phyloP scores from a whole-genome alignment of 2,113 vertebrate genomes.

The Antennarius striatus region DNA sequence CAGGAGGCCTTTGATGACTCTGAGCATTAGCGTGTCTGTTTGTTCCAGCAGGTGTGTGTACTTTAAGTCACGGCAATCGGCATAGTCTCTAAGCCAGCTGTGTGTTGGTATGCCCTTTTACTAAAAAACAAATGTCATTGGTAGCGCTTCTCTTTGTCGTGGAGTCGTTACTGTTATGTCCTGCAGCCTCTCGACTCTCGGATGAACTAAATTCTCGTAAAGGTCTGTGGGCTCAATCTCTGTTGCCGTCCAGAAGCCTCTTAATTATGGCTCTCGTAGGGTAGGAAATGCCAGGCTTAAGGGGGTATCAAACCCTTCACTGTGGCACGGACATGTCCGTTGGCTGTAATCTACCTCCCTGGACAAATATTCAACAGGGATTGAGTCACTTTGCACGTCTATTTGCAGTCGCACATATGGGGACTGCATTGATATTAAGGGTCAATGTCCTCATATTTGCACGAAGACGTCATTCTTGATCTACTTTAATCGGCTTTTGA shows the following conservation, averaged over 20 bases:
- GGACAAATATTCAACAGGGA: slow-evolving; percentile 71
- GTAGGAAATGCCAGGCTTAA: slow-evolving; percentile 74
- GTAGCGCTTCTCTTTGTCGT: slow-evolving; percentile 42
- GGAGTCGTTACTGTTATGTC: slow-evolving; percentile 47
- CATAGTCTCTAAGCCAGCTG: slow-evolving; percentile 28
- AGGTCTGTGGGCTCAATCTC: slow-evolving; percentile 56
- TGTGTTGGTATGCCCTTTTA: slow-evolving; percentile 35
- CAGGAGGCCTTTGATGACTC: slow-evolving; percentile 20
- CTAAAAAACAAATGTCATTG: slow-evolving; percentile 32
- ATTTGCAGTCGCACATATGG: slow-evolving; percentile 60
- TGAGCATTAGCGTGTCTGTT: slow-evolving; percentile 4
- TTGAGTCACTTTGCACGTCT: slow-evolving; percentile 72
- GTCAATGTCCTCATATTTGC: slow-evolving; percentile 28
- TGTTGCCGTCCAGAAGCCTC: slow-evolving; percentile 58
- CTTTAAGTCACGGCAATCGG: background rate
- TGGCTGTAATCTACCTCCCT: slow-evolving; percentile 67
- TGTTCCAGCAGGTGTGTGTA: slow-evolving; percentile 38
- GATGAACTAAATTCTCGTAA: slow-evolving; percentile 62
- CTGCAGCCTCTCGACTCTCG: slow-evolving; percentile 39
- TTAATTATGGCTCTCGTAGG: slow-evolving; percentile 70
- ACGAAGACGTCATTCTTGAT: slow-evolving; percentile 5
- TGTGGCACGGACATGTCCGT: slow-evolving; percentile 63
- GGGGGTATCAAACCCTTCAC: slow-evolving; percentile 56
- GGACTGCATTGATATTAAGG: slow-evolving; percentile 21
- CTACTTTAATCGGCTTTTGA: background rate